Evolutionary conservation across 2,888 invertebrate species (phyloP).

Genomic region (Idaea biselata): DNA sequence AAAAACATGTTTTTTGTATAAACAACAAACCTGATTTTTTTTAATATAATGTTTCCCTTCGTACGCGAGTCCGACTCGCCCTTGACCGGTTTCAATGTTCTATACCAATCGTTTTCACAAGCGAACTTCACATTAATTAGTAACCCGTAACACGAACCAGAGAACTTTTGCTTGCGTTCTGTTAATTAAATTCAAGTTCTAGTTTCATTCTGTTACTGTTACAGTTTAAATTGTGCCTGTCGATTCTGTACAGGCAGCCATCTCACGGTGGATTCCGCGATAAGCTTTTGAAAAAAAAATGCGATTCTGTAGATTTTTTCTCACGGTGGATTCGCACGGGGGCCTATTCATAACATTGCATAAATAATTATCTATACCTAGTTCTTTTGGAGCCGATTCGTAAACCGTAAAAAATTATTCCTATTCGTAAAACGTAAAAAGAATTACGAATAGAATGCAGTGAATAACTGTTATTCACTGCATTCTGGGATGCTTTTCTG

Average conservation of each 20-base stretch:
- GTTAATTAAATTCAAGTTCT: conserved; percentile 18
- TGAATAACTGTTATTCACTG: too few relatives aligned
- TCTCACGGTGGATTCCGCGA: neutral
- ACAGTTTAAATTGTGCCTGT: neutral
- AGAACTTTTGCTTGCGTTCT: conserved; percentile 12
- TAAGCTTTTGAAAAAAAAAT: too few relatives aligned
- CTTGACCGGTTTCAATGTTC: neutral
- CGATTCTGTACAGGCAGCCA: neutral
- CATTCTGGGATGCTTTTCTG: too few relatives aligned
- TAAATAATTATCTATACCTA: too few relatives aligned
- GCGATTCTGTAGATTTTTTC: too few relatives aligned
- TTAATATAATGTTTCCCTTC: neutral
- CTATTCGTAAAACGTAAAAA: too few relatives aligned
- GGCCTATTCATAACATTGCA: too few relatives aligned
- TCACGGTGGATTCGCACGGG: too few relatives aligned
- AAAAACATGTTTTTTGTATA: too few relatives aligned
- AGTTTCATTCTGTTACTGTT: conserved; percentile 2
- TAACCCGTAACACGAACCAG: neutral
- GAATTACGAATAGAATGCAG: too few relatives aligned
- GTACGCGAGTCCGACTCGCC: neutral
- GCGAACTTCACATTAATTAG: conserved; percentile 12
- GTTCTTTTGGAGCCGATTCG: too few relatives aligned
- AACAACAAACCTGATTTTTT: neutral
- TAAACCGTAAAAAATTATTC: too few relatives aligned
- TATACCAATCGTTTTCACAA: neutral